These are phyloP conservation scores for Halesus radiatus DNA, from an alignment of 1,140 invertebrate species.

Conservation along the genomic window DNA sequence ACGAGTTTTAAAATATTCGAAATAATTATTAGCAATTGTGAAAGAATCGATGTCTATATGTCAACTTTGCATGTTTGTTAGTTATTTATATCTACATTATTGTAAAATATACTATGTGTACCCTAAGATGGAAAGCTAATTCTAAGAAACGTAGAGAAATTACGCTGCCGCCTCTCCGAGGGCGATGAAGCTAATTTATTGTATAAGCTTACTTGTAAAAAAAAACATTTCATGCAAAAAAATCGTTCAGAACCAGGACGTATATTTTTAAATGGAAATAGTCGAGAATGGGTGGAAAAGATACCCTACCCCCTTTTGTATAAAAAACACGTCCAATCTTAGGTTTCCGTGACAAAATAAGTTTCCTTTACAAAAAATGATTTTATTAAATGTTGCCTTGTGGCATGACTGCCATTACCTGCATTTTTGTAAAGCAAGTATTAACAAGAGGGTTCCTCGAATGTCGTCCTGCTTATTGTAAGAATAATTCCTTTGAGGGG, in stretches of 20 bases:
- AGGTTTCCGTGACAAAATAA: no score
- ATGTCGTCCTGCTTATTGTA: no score
- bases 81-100: slow-evolving; percentile 22
- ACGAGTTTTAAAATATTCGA: neutral
- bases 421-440: no score
- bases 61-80: slow-evolving; percentile 20
- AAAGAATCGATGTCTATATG: slow-evolving; percentile 32
- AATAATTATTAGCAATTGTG: slow-evolving; percentile 6
- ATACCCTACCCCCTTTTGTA: no score
- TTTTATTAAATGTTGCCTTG: no score
- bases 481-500: no score
- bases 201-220: neutral
- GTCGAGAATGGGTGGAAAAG: no score
- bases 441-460: no score
- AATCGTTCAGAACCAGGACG: neutral
- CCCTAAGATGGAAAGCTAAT: slow-evolving; percentile 35
- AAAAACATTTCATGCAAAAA: neutral
- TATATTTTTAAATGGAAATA: neutral
- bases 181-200: slow-evolving; percentile 21
- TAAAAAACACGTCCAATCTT: no score
- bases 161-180: slow-evolving; percentile 23
- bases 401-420: no score
- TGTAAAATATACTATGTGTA: slow-evolving; percentile 13
- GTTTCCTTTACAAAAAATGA: no score
- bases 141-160: slow-evolving; percentile 43